phyloP scores from a whole-genome alignment of 2,888 invertebrate genomes.

The Polydrusus tereticollis region DNA sequence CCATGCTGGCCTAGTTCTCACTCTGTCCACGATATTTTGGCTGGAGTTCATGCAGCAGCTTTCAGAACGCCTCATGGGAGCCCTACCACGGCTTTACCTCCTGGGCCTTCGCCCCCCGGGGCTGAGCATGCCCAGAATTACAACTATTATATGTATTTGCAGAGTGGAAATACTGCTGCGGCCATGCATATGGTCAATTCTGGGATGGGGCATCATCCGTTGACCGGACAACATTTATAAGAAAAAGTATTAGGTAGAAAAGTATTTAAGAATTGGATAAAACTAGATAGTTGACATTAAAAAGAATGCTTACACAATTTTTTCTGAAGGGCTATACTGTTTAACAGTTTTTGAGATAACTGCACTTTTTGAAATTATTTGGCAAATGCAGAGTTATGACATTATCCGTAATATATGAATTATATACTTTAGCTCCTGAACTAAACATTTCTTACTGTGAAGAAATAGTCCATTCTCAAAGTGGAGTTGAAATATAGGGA shows the following conservation, averaged over 20 bases:
- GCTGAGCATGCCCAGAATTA: constrained; percentile 66
- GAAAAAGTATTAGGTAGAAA: background rate
- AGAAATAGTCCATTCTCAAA: too few species aligned
- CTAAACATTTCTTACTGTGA: too few species aligned
- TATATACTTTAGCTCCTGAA: too few species aligned
- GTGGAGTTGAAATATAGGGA: too few species aligned
- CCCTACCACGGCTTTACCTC: constrained; percentile 64
- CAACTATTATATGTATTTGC: constrained; percentile 78
- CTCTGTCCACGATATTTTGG: constrained; percentile 72
- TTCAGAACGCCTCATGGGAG: constrained; percentile 69
- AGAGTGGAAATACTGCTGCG: constrained; percentile 65
- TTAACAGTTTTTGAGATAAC: too few species aligned
- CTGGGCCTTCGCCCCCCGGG: constrained; percentile 62
- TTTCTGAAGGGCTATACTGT: too few species aligned
- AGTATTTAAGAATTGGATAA: background rate
- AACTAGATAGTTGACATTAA: too few species aligned
- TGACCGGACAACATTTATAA: constrained; percentile 56
- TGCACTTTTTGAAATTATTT: too few species aligned
- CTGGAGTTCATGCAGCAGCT: constrained; percentile 68
- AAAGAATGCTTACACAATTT: too few species aligned
- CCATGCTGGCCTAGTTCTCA: constrained; percentile 71
- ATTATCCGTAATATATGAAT: too few species aligned
- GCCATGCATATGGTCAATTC: constrained; percentile 63
- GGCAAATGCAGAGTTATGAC: too few species aligned
- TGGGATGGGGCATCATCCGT: constrained; percentile 59